Percentiles rank a stretch among this genome's conserved stretches.
These are phyloP conservation scores for Oreortyx pictus DNA, from an alignment of 2,797 vertebrate genomes.

Conservation along the genomic window DNA sequence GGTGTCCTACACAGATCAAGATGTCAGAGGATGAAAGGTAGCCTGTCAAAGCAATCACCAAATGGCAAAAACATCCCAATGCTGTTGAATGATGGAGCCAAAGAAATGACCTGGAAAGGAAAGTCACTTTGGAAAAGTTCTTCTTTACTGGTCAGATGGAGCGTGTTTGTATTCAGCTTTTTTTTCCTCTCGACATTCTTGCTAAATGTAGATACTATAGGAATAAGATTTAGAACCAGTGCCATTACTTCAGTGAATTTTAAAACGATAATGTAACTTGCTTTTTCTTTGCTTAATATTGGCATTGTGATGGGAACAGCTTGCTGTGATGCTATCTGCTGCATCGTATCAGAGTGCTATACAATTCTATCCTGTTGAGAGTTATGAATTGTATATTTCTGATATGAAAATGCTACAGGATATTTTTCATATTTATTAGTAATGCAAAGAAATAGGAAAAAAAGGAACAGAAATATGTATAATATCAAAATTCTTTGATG, in stretches of 20 bases:
- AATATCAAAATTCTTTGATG: neutral
- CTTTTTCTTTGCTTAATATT: neutral
- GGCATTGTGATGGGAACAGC: neutral
- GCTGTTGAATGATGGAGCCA: neutral
- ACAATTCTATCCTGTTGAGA: neutral
- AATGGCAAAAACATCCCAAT: neutral
- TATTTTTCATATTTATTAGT: slow-evolving; percentile 15
- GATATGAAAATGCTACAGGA: neutral
- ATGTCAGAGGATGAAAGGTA: neutral
- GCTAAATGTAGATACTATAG: neutral
- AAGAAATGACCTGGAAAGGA: neutral
- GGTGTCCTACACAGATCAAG: neutral
- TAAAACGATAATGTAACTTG: neutral
- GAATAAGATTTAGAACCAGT: neutral
- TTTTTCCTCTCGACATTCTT: neutral
- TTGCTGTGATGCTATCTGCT: neutral
- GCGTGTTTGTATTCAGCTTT: rapidly evolving
- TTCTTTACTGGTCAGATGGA: neutral
- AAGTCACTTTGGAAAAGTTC: neutral
- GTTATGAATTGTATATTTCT: neutral
- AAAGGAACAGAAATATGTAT: neutral
- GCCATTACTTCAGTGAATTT: neutral
- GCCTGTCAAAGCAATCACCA: neutral
- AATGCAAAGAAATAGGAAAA: slow-evolving; percentile 2
- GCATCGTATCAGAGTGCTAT: neutral